phyloP scores from a whole-genome alignment of 2,797 vertebrate species.

The Fringilla coelebs region DNA sequence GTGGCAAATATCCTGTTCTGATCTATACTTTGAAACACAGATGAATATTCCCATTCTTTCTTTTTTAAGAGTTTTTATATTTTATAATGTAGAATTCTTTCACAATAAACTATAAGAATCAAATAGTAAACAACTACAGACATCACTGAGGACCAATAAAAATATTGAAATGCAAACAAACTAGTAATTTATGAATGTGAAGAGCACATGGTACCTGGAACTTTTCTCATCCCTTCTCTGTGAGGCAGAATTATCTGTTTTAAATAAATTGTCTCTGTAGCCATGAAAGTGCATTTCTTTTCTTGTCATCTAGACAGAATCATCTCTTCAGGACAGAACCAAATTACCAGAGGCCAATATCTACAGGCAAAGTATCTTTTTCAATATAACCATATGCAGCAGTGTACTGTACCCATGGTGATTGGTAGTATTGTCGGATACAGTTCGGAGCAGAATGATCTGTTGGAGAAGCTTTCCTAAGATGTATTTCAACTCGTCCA shows the following conservation, averaged over 20 bases:
- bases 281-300: neutral
- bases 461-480: neutral
- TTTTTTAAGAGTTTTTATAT: neutral
- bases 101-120: neutral
- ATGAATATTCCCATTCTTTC: neutral
- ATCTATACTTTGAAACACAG: neutral
- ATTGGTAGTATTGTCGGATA: neutral
- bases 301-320: neutral
- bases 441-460: neutral
- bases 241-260: neutral
- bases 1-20: neutral
- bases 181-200: neutral
- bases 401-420: neutral
- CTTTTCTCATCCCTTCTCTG: neutral
- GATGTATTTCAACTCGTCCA: neutral
- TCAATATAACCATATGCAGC: neutral
- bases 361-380: neutral
- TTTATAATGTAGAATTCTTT: neutral
- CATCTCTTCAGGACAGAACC: neutral
- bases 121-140: neutral
- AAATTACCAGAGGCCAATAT: neutral
- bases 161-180: neutral
- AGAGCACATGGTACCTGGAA: neutral
- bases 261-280: neutral
- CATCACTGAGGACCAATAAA: neutral